Conservation (phyloP, 1,140 invertebrate genomes). For the Penaeus indicus region DNA sequence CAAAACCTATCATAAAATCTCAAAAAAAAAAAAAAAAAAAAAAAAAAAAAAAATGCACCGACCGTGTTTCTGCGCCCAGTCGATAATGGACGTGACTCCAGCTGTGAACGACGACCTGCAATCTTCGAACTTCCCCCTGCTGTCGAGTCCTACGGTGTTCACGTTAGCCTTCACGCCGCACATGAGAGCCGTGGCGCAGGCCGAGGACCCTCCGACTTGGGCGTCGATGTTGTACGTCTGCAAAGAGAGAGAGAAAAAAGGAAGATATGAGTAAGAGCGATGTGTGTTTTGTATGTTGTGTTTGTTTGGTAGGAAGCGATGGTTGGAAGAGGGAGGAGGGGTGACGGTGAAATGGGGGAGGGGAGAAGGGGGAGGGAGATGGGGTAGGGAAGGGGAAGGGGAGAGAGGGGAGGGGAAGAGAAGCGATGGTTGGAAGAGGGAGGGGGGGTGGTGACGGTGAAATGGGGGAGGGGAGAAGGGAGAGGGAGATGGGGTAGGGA, state of each 20-base stretch:
- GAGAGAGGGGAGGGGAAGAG: background rate
- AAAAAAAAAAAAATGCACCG: background rate
- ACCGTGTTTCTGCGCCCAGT: constrained; percentile 66
- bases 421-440: background rate
- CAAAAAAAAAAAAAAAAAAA: too few species aligned
- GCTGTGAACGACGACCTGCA: constrained; percentile 60
- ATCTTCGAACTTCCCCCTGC: constrained; percentile 59
- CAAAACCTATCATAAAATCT: too few species aligned
- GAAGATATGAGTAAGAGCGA: background rate
- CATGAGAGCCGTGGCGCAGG: constrained; percentile 89
- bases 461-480: background rate
- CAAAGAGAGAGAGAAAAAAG: background rate
- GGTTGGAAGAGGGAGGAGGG: background rate
- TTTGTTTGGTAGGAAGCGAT: background rate
- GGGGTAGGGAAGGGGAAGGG: background rate
- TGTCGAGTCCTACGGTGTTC: constrained; percentile 65
- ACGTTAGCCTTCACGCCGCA: constrained; percentile 80
- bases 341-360: background rate
- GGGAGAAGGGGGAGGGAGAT: background rate
- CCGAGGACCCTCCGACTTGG: constrained; percentile 90
- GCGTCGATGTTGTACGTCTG: constrained; percentile 91
- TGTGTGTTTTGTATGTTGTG: background rate
- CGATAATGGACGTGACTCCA: constrained; percentile 64
- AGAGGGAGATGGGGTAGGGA: background rate
- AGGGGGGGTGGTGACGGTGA: background rate